Conservation (phyloP, 2,113 vertebrate genomes). For the Perca flavescens region DNA sequence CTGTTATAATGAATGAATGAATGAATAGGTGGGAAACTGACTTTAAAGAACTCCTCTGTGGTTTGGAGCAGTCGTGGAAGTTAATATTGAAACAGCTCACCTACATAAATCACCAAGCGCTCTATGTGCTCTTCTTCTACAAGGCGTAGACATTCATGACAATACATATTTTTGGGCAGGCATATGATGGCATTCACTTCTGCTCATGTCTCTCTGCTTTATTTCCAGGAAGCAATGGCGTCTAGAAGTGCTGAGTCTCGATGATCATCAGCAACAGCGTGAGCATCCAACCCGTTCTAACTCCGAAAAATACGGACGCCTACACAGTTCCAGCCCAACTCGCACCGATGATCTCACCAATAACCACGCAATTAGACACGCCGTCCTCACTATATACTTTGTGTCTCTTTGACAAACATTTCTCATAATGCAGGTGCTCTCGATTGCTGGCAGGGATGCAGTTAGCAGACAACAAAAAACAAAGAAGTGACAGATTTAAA, state of each 20-base stretch:
- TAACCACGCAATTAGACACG: conserved; percentile 55
- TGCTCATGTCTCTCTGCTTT: conserved; percentile 33
- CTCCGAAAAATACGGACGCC: conserved; percentile 26
- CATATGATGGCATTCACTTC: conserved; percentile 42
- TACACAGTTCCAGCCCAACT: conserved; percentile 78
- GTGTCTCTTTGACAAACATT: conserved; percentile 56
- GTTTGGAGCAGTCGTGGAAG: neutral
- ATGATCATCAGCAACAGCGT: conserved; percentile 54
- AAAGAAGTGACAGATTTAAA: neutral
- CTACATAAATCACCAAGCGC: neutral
- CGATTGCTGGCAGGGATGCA: conserved; percentile 11
- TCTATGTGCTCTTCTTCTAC: neutral
- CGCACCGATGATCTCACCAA: conserved; percentile 53
- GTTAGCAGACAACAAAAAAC: neutral
- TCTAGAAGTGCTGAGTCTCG: conserved; percentile 63
- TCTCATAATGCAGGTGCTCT: conserved; percentile 58
- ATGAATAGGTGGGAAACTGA: conserved; percentile 38
- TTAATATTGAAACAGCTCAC: neutral
- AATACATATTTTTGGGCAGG: conserved; percentile 4
- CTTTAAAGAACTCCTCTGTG: conserved; percentile 12
- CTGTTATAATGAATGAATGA: conserved; percentile 16
- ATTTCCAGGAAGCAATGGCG: conserved; percentile 75
- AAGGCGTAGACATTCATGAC: neutral
- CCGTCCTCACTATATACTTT: conserved; percentile 57
- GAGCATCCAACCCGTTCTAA: conserved; percentile 24